phyloP scores from a whole-genome alignment of 2,113 vertebrate genomes.

The Gopherus flavomarginatus region DNA sequence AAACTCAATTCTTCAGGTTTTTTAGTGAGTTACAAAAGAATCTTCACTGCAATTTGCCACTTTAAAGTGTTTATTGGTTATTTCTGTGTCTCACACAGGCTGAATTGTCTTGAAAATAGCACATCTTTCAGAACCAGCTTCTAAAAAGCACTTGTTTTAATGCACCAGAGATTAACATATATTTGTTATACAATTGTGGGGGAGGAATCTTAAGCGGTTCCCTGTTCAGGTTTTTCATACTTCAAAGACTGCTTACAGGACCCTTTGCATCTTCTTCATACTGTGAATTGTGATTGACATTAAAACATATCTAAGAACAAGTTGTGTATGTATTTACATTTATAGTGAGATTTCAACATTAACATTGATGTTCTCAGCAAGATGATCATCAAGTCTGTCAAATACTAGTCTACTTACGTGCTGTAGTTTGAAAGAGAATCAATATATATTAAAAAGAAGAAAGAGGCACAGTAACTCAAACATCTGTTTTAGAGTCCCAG shows the following conservation, averaged over 20 bases:
- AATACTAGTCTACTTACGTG: fast-evolving
- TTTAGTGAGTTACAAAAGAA: background rate
- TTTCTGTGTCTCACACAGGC: background rate
- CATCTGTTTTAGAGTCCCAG: background rate
- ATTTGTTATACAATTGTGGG: background rate
- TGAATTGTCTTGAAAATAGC: background rate
- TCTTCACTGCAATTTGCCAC: background rate
- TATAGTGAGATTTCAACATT: background rate
- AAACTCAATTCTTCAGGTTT: background rate
- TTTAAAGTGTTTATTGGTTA: background rate
- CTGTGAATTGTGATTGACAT: background rate
- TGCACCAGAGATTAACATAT: background rate
- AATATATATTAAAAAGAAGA: background rate
- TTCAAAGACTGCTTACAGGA: background rate
- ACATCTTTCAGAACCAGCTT: background rate
- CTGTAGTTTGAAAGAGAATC: background rate
- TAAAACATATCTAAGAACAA: background rate
- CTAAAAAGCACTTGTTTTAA: background rate
- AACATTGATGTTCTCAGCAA: background rate
- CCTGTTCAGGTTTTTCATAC: background rate
- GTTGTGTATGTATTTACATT: background rate
- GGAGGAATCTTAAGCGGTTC: background rate
- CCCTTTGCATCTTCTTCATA: fast-evolving
- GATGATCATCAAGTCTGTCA: background rate
- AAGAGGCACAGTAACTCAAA: background rate